A percentile compares a stretch with the other conserved stretches of the same genome.
Evolutionary conservation across 2,888 invertebrate species (phyloP).

Genomic region (Operophtera brumata): DNA sequence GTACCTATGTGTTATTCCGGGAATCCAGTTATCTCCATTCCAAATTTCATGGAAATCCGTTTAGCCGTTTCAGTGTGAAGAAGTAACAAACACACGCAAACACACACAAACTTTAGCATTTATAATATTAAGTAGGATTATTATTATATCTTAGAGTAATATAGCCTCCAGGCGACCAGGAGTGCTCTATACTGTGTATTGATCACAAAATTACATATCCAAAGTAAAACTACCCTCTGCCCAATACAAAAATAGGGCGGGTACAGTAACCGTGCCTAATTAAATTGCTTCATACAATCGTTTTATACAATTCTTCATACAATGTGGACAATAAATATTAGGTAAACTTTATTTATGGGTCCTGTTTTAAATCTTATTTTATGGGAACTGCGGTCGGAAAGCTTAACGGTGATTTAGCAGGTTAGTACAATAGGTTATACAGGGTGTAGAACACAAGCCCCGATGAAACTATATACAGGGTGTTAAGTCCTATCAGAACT

Average conservation of each 20-base stretch:
- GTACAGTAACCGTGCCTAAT: slow-evolving; percentile 60
- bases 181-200: too few species aligned
- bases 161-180: too few species aligned
- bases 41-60: too few species aligned
- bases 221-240: slow-evolving; percentile 19
- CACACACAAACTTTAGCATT: too few species aligned
- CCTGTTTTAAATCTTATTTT: slow-evolving; percentile 75
- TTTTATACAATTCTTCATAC: slow-evolving; percentile 18
- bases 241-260: slow-evolving; percentile 46
- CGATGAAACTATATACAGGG: neutral
- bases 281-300: slow-evolving; percentile 54
- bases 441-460: slow-evolving; percentile 4
- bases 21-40: too few species aligned
- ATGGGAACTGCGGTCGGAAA: slow-evolving; percentile 75
- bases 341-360: slow-evolving; percentile 59
- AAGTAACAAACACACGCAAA: too few species aligned
- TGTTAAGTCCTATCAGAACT: too few species aligned
- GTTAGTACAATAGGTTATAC: slow-evolving; percentile 43
- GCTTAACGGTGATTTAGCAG: slow-evolving; percentile 68
- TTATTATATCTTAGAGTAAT: too few species aligned
- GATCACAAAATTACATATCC: slow-evolving; percentile 14
- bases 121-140: too few species aligned
- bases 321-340: slow-evolving; percentile 52
- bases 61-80: too few species aligned
- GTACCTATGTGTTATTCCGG: too few species aligned